Evolutionary conservation across 2,888 invertebrate genomes (phyloP).

Genomic region (Notodonta ziczac): DNA sequence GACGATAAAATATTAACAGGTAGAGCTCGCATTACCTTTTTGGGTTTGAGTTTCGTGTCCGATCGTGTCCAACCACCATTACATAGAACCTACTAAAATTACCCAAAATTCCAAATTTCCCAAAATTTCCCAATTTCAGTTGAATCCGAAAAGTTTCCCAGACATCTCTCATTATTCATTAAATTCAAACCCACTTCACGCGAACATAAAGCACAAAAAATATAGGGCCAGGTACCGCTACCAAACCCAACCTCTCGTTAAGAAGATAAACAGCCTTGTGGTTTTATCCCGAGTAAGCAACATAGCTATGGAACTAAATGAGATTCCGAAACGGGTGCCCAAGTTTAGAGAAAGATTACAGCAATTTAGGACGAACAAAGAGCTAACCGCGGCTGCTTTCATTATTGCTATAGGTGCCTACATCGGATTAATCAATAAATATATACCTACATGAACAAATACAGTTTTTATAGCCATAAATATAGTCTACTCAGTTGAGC

Average conservation of each 20-base stretch:
- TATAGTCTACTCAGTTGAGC: no score
- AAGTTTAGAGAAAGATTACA: constrained; percentile 15
- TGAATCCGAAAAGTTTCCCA: no score
- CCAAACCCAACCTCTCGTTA: constrained; percentile 36
- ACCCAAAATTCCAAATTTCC: no score
- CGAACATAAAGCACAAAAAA: constrained; percentile 12
- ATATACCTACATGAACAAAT: no score
- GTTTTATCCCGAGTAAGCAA: constrained; percentile 37
- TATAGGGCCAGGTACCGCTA: constrained; percentile 20
- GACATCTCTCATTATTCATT: no score
- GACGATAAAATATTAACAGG: background rate
- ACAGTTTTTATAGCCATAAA: no score
- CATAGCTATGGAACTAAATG: constrained; percentile 25
- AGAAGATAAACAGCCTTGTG: constrained; percentile 46
- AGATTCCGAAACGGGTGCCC: constrained; percentile 28
- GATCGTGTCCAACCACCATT: no score
- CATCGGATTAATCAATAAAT: background rate
- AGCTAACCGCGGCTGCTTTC: background rate
- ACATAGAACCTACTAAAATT: background rate
- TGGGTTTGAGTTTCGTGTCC: no score
- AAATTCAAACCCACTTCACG: background rate
- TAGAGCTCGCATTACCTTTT: no score
- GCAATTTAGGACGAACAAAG: constrained; percentile 8
- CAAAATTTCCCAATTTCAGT: no score
- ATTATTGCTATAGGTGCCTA: background rate